These are phyloP conservation scores for Sardinella longiceps DNA, from an alignment of 2,797 vertebrate genomes.

Conservation along the genomic window DNA sequence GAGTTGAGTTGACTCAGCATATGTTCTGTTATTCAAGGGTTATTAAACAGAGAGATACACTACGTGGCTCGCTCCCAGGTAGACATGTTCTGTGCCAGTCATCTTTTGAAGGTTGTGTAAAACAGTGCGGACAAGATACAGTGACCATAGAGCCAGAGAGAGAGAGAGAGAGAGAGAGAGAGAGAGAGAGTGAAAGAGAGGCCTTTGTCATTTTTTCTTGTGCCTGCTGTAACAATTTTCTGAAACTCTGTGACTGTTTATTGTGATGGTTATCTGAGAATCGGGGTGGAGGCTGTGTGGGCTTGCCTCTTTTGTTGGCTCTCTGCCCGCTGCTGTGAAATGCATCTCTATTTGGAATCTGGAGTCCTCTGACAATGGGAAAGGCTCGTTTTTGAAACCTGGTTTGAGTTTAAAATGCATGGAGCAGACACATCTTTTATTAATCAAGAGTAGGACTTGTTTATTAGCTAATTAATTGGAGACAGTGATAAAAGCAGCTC, in stretches of 20 bases:
- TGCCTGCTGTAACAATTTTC: not conserved
- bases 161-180: not conserved
- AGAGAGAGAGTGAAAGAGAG: not conserved
- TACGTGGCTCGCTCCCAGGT: constrained; percentile 32
- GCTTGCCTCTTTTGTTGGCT: constrained; percentile 19
- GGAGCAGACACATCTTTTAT: not conserved
- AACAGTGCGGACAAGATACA: constrained; percentile 35
- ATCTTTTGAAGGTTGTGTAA: constrained; percentile 31
- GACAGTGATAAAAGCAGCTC: not conserved
- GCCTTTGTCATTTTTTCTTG: not conserved
- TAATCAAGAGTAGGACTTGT: not conserved
- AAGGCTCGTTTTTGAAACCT: not conserved
- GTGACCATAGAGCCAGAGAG: not conserved
- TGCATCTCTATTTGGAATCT: constrained; percentile 14
- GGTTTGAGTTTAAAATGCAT: not conserved
- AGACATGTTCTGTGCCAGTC: not conserved
- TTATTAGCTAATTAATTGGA: not conserved
- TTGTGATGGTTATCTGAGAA: not conserved
- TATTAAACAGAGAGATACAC: constrained; percentile 33
- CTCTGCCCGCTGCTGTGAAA: constrained; percentile 6
- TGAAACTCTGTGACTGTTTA: constrained; percentile 12
- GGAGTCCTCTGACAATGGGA: not conserved
- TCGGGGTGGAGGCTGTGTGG: not conserved
- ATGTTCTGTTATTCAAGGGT: constrained; percentile 38
- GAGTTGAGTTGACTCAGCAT: constrained; percentile 35